Percentiles rank a stretch among this genome's conserved stretches.
Evolutionary conservation across 1,140 invertebrate genomes (phyloP).

Genomic region (Homalodisca vitripennis): DNA sequence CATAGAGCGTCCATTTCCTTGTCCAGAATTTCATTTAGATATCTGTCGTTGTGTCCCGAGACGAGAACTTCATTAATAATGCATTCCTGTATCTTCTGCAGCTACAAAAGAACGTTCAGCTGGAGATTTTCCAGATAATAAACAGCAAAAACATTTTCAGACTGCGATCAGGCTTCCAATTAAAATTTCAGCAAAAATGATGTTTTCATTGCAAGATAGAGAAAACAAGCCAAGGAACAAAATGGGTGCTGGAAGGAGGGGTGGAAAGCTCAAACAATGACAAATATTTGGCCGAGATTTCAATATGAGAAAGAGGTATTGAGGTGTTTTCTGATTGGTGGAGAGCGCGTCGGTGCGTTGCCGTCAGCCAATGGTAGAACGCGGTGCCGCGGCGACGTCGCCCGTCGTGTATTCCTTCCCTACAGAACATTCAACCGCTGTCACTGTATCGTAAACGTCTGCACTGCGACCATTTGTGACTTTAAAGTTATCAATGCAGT

Average conservation of each 20-base stretch:
- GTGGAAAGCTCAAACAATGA: slow-evolving; percentile 22
- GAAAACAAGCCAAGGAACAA: not conserved
- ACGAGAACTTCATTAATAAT: not conserved
- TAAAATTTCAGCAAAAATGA: slow-evolving; percentile 14
- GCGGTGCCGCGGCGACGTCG: too few species aligned
- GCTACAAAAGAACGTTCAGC: not conserved
- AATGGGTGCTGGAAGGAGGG: slow-evolving; percentile 12
- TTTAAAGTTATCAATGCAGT: too few species aligned
- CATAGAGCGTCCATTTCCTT: too few species aligned
- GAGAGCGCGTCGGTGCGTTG: not conserved
- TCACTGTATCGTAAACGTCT: too few species aligned
- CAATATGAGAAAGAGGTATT: not conserved
- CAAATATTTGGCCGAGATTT: slow-evolving; percentile 23
- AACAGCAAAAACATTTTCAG: not conserved
- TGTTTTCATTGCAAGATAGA: slow-evolving; percentile 9
- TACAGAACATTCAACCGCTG: too few species aligned
- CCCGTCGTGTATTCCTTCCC: too few species aligned
- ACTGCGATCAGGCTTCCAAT: slow-evolving; percentile 6
- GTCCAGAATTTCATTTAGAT: too few species aligned
- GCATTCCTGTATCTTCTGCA: not conserved
- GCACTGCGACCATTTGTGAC: too few species aligned
- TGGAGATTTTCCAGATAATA: not conserved
- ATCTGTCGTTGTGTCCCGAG: too few species aligned
- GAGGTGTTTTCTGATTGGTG: slow-evolving; percentile 1
- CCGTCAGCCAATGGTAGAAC: slow-evolving; percentile 1